Evolutionary conservation across 1,140 invertebrate species (phyloP), one percentile per base, ranked within the genome.

Genomic region (Dendroctonus valens): DNA sequence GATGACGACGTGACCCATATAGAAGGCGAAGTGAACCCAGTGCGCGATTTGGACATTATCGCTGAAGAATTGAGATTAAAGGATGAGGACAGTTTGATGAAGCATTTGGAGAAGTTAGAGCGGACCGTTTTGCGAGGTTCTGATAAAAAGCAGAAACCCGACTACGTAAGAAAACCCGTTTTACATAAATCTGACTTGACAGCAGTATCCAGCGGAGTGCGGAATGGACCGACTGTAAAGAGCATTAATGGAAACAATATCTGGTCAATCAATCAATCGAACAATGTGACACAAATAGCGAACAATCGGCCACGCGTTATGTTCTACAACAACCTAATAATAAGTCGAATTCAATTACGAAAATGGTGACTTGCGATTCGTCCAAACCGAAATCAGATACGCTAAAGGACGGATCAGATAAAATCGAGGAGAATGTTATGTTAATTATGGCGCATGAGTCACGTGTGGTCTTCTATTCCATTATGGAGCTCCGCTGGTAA

Each of bases 1-100:
- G 96, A 99, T 79, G 94, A 96, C 57, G 95, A 99, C 75, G 96
- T 99, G 0, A 97, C 94, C 40, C 98, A 99, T 76, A 90, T 99
- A 0, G 97, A 99, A 79, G 97, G 97, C 7, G 97, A 99, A 59
- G 95, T 99, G 0, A 92, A 99, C 79, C 98, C 98, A 0, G 87
- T 98, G 1, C 83, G 97, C 54, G 98, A 99, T 84, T 83, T 99
- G 69, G 94, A 96, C 70, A 99, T 98, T 46, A 99, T 99, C 70
- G 89, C 87, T 67, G 94, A 99, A 74, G 98, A 99, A 79, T 80
- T 99, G 15, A 83, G 95, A 7, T 82, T 98, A 5, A 99, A 99
- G 79, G 97, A 99, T 76, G 86, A 92, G 70, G 95, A 98, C 74
- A 90, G 90, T 65, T 78, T 99, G 4, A 78, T 88, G 65, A 84